A percentile compares a stretch with the other conserved stretches of the same genome.
Conservation (phyloP, 2,888 invertebrate species). For the Amphipyra berbera region DNA sequence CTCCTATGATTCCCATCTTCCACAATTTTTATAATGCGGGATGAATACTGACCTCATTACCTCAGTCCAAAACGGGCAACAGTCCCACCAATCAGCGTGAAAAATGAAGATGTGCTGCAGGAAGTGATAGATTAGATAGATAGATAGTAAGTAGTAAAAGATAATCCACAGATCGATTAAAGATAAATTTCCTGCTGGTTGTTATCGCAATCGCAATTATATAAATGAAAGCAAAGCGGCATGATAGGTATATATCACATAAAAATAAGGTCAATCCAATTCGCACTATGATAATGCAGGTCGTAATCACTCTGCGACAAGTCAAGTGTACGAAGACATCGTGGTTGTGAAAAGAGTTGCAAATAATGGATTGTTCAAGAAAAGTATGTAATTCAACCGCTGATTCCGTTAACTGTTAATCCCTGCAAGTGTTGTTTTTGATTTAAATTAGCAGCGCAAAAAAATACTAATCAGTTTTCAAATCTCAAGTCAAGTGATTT, state of each 20-base stretch:
- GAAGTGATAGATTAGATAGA: neutral
- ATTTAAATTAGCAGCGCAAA: too few species aligned
- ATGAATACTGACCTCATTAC: too few species aligned
- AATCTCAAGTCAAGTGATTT: too few species aligned
- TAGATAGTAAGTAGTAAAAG: neutral
- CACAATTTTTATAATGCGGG: too few species aligned
- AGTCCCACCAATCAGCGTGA: too few species aligned
- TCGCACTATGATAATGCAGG: slow-evolving; percentile 35
- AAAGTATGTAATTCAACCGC: slow-evolving; percentile 23
- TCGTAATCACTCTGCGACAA: slow-evolving; percentile 26
- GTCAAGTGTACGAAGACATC: slow-evolving; percentile 18
- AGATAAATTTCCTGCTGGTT: neutral
- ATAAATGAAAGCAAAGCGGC: slow-evolving; percentile 9
- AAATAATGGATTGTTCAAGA: slow-evolving; percentile 35
- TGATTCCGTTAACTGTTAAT: neutral
- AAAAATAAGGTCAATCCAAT: slow-evolving; percentile 44
- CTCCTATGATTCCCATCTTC: too few species aligned
- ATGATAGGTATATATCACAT: slow-evolving; percentile 16
- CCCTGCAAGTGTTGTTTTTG: neutral
- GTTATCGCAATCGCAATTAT: slow-evolving; percentile 1
- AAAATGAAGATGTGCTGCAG: neutral
- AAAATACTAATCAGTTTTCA: too few species aligned
- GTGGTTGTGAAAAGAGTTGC: slow-evolving; percentile 1
- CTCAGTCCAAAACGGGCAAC: too few species aligned
- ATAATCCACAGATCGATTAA: neutral